Conservation (phyloP, 2,888 invertebrate species). For the Rotaria sp. region DNA sequence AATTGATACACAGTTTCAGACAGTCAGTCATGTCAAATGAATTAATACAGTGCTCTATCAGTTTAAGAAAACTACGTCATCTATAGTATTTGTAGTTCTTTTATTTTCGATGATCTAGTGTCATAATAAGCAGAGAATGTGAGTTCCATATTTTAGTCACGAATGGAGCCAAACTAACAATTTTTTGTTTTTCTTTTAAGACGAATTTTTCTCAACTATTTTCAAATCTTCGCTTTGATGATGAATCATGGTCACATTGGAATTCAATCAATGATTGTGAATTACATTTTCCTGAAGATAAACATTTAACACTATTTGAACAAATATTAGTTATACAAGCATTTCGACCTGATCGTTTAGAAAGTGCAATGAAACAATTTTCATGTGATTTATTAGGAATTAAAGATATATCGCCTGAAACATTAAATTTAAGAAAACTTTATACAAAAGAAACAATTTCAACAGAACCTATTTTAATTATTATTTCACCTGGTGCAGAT, state of each 20-base stretch:
- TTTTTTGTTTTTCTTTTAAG: slow-evolving; percentile 50
- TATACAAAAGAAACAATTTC: slow-evolving; percentile 61
- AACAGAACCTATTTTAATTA: slow-evolving; percentile 70
- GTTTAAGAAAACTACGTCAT: too few relatives aligned
- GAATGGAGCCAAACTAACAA: too few relatives aligned
- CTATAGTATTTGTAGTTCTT: too few relatives aligned
- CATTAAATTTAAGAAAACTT: slow-evolving; percentile 60
- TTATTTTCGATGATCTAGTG: too few relatives aligned
- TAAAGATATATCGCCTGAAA: slow-evolving; percentile 61
- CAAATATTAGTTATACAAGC: slow-evolving; percentile 71
- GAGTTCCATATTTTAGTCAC: too few relatives aligned
- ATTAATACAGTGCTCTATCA: too few relatives aligned
- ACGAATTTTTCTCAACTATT: slow-evolving; percentile 63
- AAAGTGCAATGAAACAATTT: slow-evolving; percentile 69
- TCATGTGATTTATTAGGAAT: slow-evolving; percentile 60
- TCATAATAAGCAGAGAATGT: too few relatives aligned
- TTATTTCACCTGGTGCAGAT: slow-evolving; percentile 81
- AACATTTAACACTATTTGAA: slow-evolving; percentile 68
- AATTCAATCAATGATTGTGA: slow-evolving; percentile 63
- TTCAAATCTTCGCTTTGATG: slow-evolving; percentile 62
- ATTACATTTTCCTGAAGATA: slow-evolving; percentile 60
- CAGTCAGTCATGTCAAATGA: too few relatives aligned
- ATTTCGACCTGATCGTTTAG: slow-evolving; percentile 73
- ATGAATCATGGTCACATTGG: slow-evolving; percentile 67
- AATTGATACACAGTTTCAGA: too few relatives aligned